Evolutionary conservation across 2,888 invertebrate genomes (phyloP).

Genomic region (Cacoxenus indagator): DNA sequence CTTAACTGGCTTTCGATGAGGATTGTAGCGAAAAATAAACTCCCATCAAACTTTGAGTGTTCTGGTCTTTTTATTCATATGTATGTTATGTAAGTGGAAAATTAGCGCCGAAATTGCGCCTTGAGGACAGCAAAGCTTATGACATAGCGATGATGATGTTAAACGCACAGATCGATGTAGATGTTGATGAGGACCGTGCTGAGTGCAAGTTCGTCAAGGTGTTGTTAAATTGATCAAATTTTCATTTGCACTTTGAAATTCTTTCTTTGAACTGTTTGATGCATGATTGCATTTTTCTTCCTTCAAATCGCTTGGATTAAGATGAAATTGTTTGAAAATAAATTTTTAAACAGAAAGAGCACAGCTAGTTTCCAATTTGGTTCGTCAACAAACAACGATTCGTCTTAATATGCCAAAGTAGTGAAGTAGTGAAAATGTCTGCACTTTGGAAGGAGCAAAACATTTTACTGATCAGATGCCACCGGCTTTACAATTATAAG

Average conservation of each 20-base stretch:
- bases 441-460: too few species aligned
- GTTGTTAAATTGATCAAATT: not conserved
- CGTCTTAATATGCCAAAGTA: too few species aligned
- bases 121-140: not conserved
- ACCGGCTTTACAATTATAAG: too few species aligned
- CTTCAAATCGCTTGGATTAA: too few species aligned
- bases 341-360: too few species aligned
- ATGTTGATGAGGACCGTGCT: not conserved
- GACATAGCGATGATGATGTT: not conserved
- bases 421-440: too few species aligned
- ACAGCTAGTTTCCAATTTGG: too few species aligned
- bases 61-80: not conserved
- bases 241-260: not conserved
- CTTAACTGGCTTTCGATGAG: not conserved
- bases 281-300: too few species aligned
- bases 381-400: too few species aligned
- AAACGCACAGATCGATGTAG: too few species aligned
- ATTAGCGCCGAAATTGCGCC: conserved; percentile 9
- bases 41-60: not conserved
- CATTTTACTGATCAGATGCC: too few species aligned
- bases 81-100: conserved; percentile 11
- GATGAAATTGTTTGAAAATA: too few species aligned
- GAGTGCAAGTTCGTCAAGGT: not conserved
- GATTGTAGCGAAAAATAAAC: not conserved
- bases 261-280: not conserved